Evolutionary conservation across 1,140 invertebrate species (phyloP).

Genomic region (Drosophila varians): DNA sequence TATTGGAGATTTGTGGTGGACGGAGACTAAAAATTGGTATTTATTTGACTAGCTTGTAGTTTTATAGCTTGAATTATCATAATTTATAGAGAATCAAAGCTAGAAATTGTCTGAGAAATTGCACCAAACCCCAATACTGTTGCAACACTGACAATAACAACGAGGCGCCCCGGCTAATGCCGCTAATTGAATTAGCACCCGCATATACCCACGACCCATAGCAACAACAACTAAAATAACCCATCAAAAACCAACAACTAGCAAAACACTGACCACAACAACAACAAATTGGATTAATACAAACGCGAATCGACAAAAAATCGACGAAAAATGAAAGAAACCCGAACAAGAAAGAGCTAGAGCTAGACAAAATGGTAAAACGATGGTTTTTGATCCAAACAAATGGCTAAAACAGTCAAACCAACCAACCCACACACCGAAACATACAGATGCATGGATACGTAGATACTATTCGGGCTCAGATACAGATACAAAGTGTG

Average conservation of each 20-base stretch:
- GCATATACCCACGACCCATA: background rate
- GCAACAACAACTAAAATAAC: background rate
- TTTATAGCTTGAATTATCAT: too few relatives aligned
- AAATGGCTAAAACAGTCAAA: conserved; percentile 25
- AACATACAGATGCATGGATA: background rate
- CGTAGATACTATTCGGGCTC: background rate
- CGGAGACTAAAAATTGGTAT: too few relatives aligned
- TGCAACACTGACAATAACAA: conserved; percentile 16
- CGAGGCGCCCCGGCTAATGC: conserved; percentile 15
- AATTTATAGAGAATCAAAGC: too few relatives aligned
- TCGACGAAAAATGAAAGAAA: background rate
- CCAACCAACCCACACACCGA: conserved; percentile 11
- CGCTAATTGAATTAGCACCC: conserved; percentile 70
- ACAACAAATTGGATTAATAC: conserved; percentile 73
- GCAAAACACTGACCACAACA: conserved; percentile 18
- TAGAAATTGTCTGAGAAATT: too few relatives aligned
- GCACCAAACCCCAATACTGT: background rate
- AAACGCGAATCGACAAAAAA: conserved; percentile 29
- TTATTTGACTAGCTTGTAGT: too few relatives aligned
- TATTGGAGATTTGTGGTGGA: too few relatives aligned
- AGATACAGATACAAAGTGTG: conserved; percentile 22
- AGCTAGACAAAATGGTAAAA: conserved; percentile 39
- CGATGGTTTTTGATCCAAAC: conserved; percentile 42
- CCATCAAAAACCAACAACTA: background rate
- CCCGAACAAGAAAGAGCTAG: conserved; percentile 21